These are phyloP conservation scores for Hipparchia sbordonii DNA, from an alignment of 2,888 invertebrate species.

Conservation along the genomic window DNA sequence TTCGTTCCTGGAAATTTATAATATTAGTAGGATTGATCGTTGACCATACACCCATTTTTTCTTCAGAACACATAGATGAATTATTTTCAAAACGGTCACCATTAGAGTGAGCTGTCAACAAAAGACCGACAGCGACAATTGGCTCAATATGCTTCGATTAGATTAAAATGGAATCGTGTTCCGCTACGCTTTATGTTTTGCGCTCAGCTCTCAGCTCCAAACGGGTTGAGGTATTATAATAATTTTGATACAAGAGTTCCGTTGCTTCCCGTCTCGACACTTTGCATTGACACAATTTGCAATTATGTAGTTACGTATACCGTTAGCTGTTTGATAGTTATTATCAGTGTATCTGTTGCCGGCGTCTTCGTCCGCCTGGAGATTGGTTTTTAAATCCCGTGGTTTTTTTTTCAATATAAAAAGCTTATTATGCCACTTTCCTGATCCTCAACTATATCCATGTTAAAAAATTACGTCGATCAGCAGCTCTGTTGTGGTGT, in stretches of 20 bases:
- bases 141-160: constrained; percentile 6
- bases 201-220: neutral
- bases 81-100: no score
- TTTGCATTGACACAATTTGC: constrained; percentile 34
- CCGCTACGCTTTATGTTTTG: constrained; percentile 31
- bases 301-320: constrained; percentile 15
- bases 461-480: no score
- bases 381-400: no score
- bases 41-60: no score
- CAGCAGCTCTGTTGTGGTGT: no score
- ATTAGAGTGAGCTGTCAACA: neutral
- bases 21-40: no score
- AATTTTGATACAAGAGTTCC: constrained; percentile 36
- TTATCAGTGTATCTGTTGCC: neutral
- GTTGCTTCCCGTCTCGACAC: constrained; percentile 28
- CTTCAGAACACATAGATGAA: no score
- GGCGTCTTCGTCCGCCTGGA: no score
- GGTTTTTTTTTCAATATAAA: no score
- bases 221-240: constrained; percentile 28
- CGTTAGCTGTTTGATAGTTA: constrained; percentile 15
- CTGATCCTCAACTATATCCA: no score
- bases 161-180: constrained; percentile 3
- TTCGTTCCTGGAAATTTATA: no score
- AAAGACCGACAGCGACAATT: neutral
- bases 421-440: no score